phyloP scores from a whole-genome alignment of 2,888 invertebrate genomes.

The Lasioglossum figueresi region DNA sequence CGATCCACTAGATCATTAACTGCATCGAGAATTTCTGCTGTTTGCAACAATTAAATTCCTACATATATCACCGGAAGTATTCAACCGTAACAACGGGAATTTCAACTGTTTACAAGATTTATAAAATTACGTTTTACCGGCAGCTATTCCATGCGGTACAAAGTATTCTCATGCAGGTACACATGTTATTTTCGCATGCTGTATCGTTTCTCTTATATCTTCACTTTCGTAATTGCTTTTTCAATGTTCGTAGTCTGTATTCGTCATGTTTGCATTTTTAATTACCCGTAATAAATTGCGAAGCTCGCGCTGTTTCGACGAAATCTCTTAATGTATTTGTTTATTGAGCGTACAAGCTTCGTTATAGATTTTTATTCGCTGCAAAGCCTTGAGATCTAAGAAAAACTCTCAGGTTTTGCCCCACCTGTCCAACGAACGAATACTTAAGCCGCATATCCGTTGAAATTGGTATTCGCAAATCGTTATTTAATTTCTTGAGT shows the following conservation, averaged over 20 bases:
- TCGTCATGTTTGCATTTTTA: not conserved
- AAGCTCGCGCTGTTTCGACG: not conserved
- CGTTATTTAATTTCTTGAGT: not conserved
- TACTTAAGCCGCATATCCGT: too few species aligned
- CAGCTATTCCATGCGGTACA: not conserved
- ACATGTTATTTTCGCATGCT: not conserved
- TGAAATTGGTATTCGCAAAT: not conserved
- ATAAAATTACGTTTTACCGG: not conserved
- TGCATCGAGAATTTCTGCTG: not conserved
- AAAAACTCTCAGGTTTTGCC: too few species aligned
- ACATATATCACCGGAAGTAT: not conserved
- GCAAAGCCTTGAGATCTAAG: too few species aligned
- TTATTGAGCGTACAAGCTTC: not conserved
- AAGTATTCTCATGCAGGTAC: not conserved
- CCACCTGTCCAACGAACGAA: too few species aligned
- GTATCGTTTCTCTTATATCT: not conserved
- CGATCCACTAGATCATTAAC: not conserved
- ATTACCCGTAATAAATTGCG: not conserved
- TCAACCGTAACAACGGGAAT: not conserved
- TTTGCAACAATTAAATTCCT: not conserved
- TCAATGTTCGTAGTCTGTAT: not conserved
- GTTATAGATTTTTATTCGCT: not conserved
- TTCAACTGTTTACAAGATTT: not conserved
- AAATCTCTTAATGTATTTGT: not conserved
- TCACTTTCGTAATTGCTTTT: not conserved